Evolutionary conservation across 1,140 invertebrate species (phyloP), one percentile per base, ranked within the genome.

Genomic region (Tyrophagus putrescentiae): DNA sequence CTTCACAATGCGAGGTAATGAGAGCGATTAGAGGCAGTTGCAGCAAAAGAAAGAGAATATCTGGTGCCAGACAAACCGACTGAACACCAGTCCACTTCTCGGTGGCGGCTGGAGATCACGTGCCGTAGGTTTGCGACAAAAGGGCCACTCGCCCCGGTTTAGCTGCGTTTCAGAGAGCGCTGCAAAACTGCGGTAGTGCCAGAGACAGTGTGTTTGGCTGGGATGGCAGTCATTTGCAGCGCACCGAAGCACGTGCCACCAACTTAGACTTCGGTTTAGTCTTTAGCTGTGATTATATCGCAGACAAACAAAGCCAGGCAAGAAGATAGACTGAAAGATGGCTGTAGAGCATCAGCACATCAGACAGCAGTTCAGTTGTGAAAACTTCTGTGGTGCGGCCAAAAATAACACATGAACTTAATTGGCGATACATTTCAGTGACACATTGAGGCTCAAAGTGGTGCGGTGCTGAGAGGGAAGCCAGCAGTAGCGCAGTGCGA

Each of bases 31-130:
- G n/a, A n/a, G 13, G 36, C 36, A 13, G 21, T 13, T 39, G 13
- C 36, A 39, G 13, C 21, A 39, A 13, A 48, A 48, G 23, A 29
- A 13, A 13, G 7, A 6, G 7, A 7, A 48, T 21, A 48, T 48
- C 45, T 48, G 45, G 45, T 48, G 45, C 45, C 45, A 48, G 45
- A 48, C 45, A 48, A 48, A 48, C 45, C 7, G 18, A 48, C 45
- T 6, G 18, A 48, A 48, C 45, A 18, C 18, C 23, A 18, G 45
- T 48, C 45, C 45, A 48, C 45, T 48, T 48, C 18, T 6, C 7
- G 6, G 7, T 7, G 45, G 45, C n/a, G n/a, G n/a, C n/a, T n/a
- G 45, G 7, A 48, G 45, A 18, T 48, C 45, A 48, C 45, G 45
- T 48, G 45, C 45, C 45, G 18, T 7, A 18, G 45, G 45, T 48